These are phyloP conservation scores for Novumbra hubbsi DNA, from an alignment of 2,797 vertebrate genomes.

Conservation along the genomic window DNA sequence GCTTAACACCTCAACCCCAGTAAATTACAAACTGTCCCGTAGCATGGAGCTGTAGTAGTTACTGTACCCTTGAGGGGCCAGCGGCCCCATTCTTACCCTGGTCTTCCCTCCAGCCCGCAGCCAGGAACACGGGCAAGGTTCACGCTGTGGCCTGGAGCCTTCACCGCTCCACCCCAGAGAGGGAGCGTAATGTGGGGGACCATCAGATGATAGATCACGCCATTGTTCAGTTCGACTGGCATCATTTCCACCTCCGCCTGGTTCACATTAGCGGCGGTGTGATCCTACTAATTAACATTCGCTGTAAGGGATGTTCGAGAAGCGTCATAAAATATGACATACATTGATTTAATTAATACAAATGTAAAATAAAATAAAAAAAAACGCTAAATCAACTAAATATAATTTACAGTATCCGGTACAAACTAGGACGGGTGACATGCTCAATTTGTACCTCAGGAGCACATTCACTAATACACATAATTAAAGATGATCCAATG, in stretches of 20 bases:
- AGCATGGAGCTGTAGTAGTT: neutral
- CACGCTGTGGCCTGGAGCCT: neutral
- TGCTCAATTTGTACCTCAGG: neutral
- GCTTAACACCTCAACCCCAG: neutral
- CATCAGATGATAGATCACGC: constrained; percentile 3
- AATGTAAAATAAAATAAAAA: neutral
- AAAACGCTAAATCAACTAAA: neutral
- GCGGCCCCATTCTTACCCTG: constrained; percentile 1
- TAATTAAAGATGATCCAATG: neutral
- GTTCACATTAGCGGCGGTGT: neutral
- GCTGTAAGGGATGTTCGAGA: neutral
- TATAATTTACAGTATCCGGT: neutral
- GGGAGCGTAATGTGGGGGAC: neutral
- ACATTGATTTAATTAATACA: neutral
- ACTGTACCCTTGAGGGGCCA: constrained; percentile 1
- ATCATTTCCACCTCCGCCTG: neutral
- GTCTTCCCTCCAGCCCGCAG: constrained; percentile 3
- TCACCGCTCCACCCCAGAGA: neutral
- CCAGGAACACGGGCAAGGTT: constrained; percentile 6
- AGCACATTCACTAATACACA: neutral
- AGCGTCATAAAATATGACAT: neutral
- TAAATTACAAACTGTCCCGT: neutral
- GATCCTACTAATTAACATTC: neutral
- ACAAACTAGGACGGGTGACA: neutral
- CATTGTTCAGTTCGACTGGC: neutral